Evolutionary conservation across 2,888 invertebrate species (phyloP).

Genomic region (Mesorhabditis spiculigera): DNA sequence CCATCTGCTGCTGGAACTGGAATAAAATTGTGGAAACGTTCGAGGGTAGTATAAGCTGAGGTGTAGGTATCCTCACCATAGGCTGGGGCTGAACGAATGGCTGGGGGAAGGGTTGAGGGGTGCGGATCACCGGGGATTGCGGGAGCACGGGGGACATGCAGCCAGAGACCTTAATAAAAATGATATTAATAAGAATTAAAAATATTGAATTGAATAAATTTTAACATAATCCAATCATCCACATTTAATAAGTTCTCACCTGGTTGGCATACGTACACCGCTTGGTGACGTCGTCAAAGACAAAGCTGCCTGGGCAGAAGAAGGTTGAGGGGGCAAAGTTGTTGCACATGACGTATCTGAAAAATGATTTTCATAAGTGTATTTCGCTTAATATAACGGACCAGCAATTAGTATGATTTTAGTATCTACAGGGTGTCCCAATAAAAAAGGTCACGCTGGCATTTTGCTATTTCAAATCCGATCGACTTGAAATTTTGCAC

Average conservation of each 20-base stretch:
- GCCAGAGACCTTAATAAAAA: background rate
- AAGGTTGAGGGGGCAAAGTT: background rate
- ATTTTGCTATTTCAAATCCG: no score
- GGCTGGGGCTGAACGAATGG: constrained; percentile 2
- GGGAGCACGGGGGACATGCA: background rate
- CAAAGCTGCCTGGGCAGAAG: background rate
- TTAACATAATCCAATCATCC: background rate
- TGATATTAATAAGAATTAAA: background rate
- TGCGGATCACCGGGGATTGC: background rate
- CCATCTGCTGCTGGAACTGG: background rate
- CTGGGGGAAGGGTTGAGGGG: background rate
- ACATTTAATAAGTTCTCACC: no score
- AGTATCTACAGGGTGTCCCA: no score
- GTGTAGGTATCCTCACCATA: background rate
- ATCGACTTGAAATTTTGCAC: no score
- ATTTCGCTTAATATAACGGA: background rate
- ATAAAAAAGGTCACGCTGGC: no score
- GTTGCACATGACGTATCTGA: constrained; percentile 2
- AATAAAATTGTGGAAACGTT: background rate
- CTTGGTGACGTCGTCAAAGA: background rate
- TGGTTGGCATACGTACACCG: background rate
- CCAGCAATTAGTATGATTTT: no score
- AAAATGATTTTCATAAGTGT: background rate
- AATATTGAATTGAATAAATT: background rate
- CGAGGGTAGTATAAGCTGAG: background rate